These are phyloP conservation scores for Sinotaia quadrata DNA, from an alignment of 2,888 invertebrate species.

Conservation along the genomic window DNA sequence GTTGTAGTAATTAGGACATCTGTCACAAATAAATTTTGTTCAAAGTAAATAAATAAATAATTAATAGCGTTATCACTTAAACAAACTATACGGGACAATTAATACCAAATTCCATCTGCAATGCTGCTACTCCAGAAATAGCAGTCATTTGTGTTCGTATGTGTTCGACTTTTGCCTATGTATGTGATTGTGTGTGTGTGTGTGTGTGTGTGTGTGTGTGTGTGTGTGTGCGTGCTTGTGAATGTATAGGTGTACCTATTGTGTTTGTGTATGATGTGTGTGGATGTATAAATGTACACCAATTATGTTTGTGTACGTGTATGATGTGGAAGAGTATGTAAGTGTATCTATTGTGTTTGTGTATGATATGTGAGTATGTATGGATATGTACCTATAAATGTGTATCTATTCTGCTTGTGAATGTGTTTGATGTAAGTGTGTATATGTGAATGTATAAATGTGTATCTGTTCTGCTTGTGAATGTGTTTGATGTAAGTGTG, in stretches of 20 bases:
- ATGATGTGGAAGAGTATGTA: background rate
- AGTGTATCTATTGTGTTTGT: background rate
- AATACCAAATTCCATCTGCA: too few species aligned
- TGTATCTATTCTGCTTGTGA: conserved; percentile 1
- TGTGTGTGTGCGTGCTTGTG: conserved; percentile 3
- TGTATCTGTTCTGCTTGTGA: background rate
- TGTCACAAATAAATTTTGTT: too few species aligned
- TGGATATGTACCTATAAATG: background rate
- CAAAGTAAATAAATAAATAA: too few species aligned
- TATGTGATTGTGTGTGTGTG: too few species aligned
- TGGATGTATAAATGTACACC: conserved; percentile 5
- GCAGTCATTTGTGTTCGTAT: too few species aligned
- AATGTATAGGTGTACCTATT: background rate
- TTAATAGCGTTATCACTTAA: too few species aligned
- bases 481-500: conserved; percentile 5
- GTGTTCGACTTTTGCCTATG: too few species aligned
- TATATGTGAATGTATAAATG: conserved; percentile 9
- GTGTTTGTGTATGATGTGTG: background rate
- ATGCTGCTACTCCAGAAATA: too few species aligned
- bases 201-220: conserved; percentile 2
- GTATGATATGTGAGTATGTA: background rate
- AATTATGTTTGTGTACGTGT: conserved; percentile 5
- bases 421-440: background rate
- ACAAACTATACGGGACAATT: too few species aligned
- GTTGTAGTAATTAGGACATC: too few species aligned